Evolutionary conservation across 2,113 vertebrate species (phyloP).

Genomic region (Mandrillus leucophaeus): DNA sequence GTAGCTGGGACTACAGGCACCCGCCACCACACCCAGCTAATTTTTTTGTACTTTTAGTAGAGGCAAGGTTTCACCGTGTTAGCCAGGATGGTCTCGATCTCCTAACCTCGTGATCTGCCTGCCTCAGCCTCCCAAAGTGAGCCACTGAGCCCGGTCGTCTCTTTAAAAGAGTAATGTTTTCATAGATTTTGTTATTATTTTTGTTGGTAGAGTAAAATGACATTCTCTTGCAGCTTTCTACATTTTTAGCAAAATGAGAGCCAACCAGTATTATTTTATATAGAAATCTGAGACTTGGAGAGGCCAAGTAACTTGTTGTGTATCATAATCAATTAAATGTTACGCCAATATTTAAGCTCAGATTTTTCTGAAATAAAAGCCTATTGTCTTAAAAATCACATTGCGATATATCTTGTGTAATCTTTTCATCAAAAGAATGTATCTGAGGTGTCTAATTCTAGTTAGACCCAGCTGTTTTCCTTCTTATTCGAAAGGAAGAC

Average conservation of each 20-base stretch:
- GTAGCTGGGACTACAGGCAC: no score
- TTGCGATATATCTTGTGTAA: not conserved
- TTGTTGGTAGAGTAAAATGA: not conserved
- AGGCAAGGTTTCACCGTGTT: no score
- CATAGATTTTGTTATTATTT: not conserved
- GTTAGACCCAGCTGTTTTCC: not conserved
- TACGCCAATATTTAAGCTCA: not conserved
- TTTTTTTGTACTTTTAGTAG: no score
- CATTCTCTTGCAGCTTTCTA: not conserved
- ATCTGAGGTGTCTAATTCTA: not conserved
- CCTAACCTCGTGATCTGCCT: no score
- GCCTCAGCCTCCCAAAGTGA: no score
- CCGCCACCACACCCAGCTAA: no score
- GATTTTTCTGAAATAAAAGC: not conserved
- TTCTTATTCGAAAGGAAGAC: not conserved
- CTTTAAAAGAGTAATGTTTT: not conserved
- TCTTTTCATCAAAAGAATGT: not conserved
- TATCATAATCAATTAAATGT: not conserved
- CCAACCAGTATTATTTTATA: not conserved
- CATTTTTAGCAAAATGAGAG: not conserved
- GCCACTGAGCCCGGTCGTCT: rapidly evolving
- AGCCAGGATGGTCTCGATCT: no score
- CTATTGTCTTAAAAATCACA: not conserved
- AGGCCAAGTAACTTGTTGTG: not conserved
- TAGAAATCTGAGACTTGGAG: not conserved